phyloP scores from a whole-genome alignment of 2,888 invertebrate genomes.

The Hesperia comma region DNA sequence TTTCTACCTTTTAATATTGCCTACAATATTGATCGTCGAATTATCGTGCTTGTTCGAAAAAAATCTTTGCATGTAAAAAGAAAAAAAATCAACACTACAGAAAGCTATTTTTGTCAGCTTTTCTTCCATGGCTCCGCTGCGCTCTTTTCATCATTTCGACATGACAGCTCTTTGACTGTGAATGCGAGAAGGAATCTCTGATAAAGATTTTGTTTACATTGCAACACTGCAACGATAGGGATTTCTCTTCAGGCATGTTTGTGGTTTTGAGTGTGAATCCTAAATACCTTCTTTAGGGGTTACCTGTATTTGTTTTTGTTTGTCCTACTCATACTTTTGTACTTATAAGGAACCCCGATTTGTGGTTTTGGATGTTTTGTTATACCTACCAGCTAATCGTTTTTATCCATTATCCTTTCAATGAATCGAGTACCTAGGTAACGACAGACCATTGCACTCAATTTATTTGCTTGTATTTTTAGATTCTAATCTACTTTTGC shows the following conservation, averaged over 20 bases:
- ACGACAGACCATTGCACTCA: neutral
- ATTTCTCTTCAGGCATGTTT: neutral
- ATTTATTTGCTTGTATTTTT: neutral
- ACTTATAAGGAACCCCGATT: too few species aligned
- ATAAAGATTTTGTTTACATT: conserved; percentile 19
- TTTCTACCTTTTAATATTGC: too few species aligned
- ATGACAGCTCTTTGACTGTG: conserved; percentile 3
- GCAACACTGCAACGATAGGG: neutral
- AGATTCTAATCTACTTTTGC: neutral
- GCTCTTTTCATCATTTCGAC: too few species aligned
- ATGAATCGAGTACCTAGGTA: too few species aligned
- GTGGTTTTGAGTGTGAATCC: neutral
- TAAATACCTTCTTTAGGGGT: neutral
- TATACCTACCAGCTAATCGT: neutral
- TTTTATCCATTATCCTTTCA: too few species aligned
- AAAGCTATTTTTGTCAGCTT: too few species aligned
- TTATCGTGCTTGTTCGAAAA: too few species aligned
- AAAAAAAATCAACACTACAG: too few species aligned
- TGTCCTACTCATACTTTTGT: neutral
- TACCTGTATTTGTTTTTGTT: neutral
- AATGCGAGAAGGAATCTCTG: conserved; percentile 13
- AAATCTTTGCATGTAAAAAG: too few species aligned
- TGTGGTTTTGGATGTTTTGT: too few species aligned
- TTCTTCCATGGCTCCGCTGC: too few species aligned
- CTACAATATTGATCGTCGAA: too few species aligned